Base-by-base conservation (phyloP, 2,888 invertebrate species). In the Heliconius hortense region DNA sequence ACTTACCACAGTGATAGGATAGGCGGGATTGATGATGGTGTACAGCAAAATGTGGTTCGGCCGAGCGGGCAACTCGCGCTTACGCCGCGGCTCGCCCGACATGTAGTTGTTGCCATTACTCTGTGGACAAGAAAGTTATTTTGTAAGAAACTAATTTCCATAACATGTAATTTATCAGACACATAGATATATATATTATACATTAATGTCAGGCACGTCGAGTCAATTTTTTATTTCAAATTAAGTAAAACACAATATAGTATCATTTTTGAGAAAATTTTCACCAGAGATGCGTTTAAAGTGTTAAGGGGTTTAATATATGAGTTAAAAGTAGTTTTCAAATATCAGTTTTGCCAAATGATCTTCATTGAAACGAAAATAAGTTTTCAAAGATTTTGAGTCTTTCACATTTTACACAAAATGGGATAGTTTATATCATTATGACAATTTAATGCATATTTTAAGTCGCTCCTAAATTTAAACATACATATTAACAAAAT, bases 1-100 rank as follows among this genome's bases (percentile, higher is more conserved):
- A 97, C 98, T 97, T 94, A 99, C 99, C 96, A 99, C 99, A 94
- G 99, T 99, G 93, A 99, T 99, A 79, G 99, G 99, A 94, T 99
- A 99, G 90, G 98, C 98, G 79, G 99, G 99, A 94, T 99, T 99
- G 91, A 99, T 97, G 91, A 99, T 97, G 88, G 99, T 99, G 95
- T 99, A 98, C 83, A 99, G 96, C 85, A 99, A 95, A 84, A 99
- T 98, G 94, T 99, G 98, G 95, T 99, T 99, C 85, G 98, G 98
- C 88, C 97, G 96, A 84, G 97, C 96, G 81, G 97, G 97, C 88
- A 97, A 97, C 89, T 97, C 97, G 89, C 97, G 95, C 91, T 96
- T 96, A 87, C 96, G 95, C 85, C 96, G 94, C 83, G 96, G 96
- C 91, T 96, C 96, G 74, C 90, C 87, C 59, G 90, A 95, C 96